Conservation (phyloP, 1,140 invertebrate genomes). For the Drosophila prosaltans region DNA sequence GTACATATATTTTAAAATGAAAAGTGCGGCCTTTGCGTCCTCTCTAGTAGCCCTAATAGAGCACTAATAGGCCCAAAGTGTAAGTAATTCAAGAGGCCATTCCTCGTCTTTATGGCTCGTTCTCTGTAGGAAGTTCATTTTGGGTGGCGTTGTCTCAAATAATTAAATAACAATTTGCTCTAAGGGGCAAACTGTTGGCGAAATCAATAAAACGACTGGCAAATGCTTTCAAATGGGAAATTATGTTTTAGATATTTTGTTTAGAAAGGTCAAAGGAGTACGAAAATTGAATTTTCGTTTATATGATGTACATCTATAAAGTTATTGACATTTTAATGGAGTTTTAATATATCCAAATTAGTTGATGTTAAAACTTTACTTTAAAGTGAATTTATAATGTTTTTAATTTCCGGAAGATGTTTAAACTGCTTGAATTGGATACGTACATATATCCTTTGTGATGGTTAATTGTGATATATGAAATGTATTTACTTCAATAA, state of each 20-base stretch:
- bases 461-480: too few species aligned
- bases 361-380: too few species aligned
- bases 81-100: background rate
- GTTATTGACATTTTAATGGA: too few species aligned
- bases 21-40: background rate
- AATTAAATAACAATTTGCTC: slow-evolving; percentile 24
- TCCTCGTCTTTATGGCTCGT: background rate
- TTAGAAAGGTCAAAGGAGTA: background rate
- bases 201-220: slow-evolving; percentile 7
- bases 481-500: too few species aligned
- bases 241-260: background rate
- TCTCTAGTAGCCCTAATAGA: background rate
- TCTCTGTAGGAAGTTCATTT: background rate
- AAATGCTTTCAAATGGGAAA: slow-evolving; percentile 10
- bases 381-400: too few species aligned
- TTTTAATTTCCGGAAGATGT: too few species aligned
- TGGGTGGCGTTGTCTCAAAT: slow-evolving; percentile 9
- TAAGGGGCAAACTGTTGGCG: slow-evolving; percentile 2
- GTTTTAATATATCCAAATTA: too few species aligned
- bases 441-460: too few species aligned
- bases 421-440: too few species aligned
- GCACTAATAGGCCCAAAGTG: slow-evolving; percentile 4
- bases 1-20: background rate
- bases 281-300: background rate
- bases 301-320: too few species aligned